A percentile compares a stretch with the other conserved stretches of the same genome.
Evolutionary conservation across 2,113 vertebrate species (phyloP).

Genomic region (Ptyas mucosa): DNA sequence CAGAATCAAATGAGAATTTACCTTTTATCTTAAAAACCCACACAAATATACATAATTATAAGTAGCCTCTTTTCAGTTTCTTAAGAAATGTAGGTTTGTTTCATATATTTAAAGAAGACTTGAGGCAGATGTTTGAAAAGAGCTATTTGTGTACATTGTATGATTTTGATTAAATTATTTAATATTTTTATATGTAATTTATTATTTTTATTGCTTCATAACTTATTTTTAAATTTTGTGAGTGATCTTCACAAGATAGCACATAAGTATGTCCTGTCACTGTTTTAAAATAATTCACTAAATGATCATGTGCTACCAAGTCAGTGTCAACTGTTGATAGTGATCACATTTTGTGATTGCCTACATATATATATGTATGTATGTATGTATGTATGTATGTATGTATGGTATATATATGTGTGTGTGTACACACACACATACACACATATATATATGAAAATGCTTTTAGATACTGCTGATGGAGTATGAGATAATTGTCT

Average conservation of each 20-base stretch:
- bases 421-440: no score
- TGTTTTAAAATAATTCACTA: not conserved
- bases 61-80: not conserved
- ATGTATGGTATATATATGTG: no score
- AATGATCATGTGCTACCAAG: not conserved
- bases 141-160: not conserved
- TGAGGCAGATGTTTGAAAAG: not conserved
- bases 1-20: not conserved
- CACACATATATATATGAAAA: no score
- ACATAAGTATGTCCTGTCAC: not conserved
- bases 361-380: no score
- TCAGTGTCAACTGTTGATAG: not conserved
- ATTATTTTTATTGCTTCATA: not conserved
- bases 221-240: not conserved
- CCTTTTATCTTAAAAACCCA: not conserved
- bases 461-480: not conserved
- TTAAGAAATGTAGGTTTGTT: not conserved
- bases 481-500: not conserved
- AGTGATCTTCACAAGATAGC: not conserved
- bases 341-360: slow-evolving; percentile 6
- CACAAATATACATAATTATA: not conserved
- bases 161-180: not conserved
- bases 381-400: no score
- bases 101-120: not conserved
- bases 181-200: not conserved